Conservation (phyloP, 2,888 invertebrate species). For the Aromia moschata region DNA sequence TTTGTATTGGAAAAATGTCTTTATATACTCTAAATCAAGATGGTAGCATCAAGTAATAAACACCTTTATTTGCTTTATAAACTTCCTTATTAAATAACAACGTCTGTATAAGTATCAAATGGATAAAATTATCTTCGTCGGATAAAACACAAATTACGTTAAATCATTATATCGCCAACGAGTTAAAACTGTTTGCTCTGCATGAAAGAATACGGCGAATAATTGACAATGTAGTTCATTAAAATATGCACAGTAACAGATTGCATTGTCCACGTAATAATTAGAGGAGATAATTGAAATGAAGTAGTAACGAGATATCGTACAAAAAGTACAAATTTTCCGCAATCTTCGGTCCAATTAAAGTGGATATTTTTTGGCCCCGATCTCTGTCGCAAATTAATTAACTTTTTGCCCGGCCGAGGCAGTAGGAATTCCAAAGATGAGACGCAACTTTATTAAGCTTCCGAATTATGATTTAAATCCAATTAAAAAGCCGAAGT, state of each 20-base stretch:
- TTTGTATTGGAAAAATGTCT: no score
- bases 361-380: conserved; percentile 14
- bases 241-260: background rate
- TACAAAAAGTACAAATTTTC: conserved; percentile 7
- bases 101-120: no score
- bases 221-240: no score
- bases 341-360: conserved; percentile 20
- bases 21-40: no score
- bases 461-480: conserved; percentile 33
- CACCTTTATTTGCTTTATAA: no score
- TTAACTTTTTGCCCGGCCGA: conserved; percentile 18
- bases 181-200: no score
- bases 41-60: no score
- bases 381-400: conserved; percentile 17
- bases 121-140: no score
- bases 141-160: no score
- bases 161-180: no score
- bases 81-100: no score
- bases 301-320: conserved; percentile 13
- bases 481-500: conserved; percentile 20
- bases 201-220: no score
- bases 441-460: conserved; percentile 29
- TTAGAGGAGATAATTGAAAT: background rate
- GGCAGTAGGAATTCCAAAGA: conserved; percentile 20
- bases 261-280: background rate